Evolutionary conservation across 2,888 invertebrate species (phyloP).

Genomic region (Sturmia bella): DNA sequence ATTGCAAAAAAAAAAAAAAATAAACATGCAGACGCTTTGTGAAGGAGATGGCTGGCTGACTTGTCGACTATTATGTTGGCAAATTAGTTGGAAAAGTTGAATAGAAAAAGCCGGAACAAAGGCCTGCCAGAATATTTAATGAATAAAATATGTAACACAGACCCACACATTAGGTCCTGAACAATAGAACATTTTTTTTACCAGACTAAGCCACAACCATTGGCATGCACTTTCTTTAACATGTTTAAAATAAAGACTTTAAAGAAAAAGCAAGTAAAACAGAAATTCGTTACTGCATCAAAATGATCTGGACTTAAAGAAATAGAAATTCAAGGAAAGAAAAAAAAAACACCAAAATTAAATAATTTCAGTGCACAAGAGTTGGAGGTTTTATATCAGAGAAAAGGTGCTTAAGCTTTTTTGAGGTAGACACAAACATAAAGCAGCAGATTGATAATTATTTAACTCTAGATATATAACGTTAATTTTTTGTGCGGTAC

Average conservation of each 20-base stretch:
- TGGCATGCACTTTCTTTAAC: conserved; percentile 46
- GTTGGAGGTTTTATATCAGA: too few species aligned
- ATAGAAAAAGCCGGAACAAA: conserved; percentile 24
- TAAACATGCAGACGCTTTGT: conserved; percentile 20
- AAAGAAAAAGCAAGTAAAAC: conserved; percentile 18
- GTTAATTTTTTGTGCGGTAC: too few species aligned
- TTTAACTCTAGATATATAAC: too few species aligned
- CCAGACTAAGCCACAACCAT: conserved; percentile 34
- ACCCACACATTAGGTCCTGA: neutral
- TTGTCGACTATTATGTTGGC: conserved; percentile 43
- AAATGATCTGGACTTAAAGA: too few species aligned
- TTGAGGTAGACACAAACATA: too few species aligned
- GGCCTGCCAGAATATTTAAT: conserved; percentile 39
- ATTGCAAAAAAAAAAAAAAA: conserved; percentile 16
- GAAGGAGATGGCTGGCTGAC: conserved; percentile 22
- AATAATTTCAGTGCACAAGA: too few species aligned
- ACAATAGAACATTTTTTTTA: conserved; percentile 16
- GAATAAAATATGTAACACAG: conserved; percentile 4
- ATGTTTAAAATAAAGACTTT: conserved; percentile 28
- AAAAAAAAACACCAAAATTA: too few species aligned
- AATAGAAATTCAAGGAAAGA: too few species aligned
- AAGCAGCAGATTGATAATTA: too few species aligned
- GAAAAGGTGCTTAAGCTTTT: too few species aligned
- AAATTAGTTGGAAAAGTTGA: conserved; percentile 50
- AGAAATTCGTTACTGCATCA: neutral